Evolutionary conservation across 2,797 vertebrate species (phyloP).

Genomic region (Chloroceryle amazona): DNA sequence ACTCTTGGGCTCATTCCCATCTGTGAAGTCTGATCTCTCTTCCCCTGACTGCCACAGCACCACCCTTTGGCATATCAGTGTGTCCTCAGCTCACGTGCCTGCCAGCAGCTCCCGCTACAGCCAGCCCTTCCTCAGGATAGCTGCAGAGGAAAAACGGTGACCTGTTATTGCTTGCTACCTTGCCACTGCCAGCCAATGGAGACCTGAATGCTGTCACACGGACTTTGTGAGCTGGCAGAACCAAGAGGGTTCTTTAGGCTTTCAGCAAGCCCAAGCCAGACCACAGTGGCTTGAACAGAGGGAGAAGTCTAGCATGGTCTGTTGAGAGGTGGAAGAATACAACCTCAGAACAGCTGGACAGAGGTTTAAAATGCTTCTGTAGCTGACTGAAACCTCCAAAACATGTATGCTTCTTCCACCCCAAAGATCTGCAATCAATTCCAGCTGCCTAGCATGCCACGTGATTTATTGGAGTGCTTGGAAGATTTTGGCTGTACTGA

Average conservation of each 20-base stretch:
- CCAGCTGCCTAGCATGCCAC: conserved; percentile 10
- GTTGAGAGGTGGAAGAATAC: neutral
- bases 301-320: neutral
- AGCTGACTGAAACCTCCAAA: conserved; percentile 23
- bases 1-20: neutral
- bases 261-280: neutral
- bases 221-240: neutral
- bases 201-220: rapidly evolving
- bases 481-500: conserved; percentile 46
- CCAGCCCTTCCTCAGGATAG: rapidly evolving
- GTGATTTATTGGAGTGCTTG: conserved; percentile 46
- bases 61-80: neutral
- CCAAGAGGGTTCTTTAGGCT: neutral
- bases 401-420: neutral
- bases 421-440: conserved; percentile 21
- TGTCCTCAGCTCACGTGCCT: neutral
- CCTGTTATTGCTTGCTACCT: neutral
- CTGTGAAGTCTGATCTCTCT: neutral
- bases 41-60: neutral
- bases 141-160: neutral
- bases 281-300: neutral
- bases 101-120: neutral
- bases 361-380: conserved; percentile 21
- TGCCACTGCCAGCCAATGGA: neutral
- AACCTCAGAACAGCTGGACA: neutral